Base-by-base conservation (phyloP, 2,797 vertebrate species). In the Scarus forsteni region DNA sequence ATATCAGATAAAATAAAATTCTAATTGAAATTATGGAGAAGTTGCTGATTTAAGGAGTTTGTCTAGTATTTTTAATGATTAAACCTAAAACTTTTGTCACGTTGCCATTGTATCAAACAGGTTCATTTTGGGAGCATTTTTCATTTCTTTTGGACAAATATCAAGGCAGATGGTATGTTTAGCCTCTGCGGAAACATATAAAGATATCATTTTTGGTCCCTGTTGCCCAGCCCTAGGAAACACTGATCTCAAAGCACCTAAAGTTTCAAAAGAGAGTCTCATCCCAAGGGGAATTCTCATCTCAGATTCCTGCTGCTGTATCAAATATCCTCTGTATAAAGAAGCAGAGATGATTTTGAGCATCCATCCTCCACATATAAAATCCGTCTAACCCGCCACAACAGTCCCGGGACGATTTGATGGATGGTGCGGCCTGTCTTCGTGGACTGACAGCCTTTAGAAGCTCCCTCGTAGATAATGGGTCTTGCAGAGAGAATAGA, bases 241-340 rank as follows among this genome's bases (percentile, higher is more conserved):
- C 27, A 78, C 39, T 10, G 60, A 79, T 78, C 78, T 51, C 10
- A 19, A 10, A 39, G 56, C 62, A 42, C 35, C n/a, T 50, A 35
- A 65, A 39, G 60, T 49, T 64, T 49, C 49, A 13, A 75, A 66
- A 57, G 34, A 63, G 75, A 73, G 71, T 67, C 19, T 66, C 68
- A 81, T 79, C 70, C 75, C 64, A 77, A 73, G 87, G 84, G 80
- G 74, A 87, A 75, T 84, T 70, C 42, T 55, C 4, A 15, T 14
- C 44, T 69, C 10, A 44, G 84, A 68, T 81, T 84, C 77, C 81
- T 77, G 56, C 48, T 6, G 70, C 12, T 1, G 62, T 54, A 19
- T 83, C 74, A n/a, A 53, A 62, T 87, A 53, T 73, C 64, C 0
- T 14, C 0, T 27, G 65, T 12, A 60, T 12, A 53, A 38, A 10